These are phyloP conservation scores for Leucoraja erinaceus DNA, from an alignment of 2,113 vertebrate genomes.

Conservation along the genomic window DNA sequence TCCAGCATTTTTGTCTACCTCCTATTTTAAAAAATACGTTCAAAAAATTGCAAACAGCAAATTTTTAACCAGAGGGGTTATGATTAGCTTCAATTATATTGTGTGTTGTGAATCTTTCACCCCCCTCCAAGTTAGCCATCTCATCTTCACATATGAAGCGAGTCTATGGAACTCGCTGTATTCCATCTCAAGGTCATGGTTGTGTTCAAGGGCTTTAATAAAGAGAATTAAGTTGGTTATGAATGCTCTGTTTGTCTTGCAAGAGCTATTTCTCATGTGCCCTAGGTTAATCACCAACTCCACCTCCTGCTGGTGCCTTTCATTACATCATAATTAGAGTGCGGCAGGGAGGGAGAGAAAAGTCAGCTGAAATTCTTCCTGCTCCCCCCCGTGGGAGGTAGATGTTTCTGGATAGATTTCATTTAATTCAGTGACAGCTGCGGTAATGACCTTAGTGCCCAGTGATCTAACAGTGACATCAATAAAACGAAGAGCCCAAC, in stretches of 20 bases:
- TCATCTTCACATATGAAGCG: slow-evolving; percentile 65
- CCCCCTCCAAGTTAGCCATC: background rate
- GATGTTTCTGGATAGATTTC: slow-evolving; percentile 74
- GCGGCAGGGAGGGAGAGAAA: slow-evolving; percentile 60
- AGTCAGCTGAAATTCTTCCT: slow-evolving; percentile 59
- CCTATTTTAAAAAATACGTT: background rate
- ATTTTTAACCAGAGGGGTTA: background rate
- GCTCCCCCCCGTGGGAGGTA: slow-evolving; percentile 57
- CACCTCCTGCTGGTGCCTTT: slow-evolving; percentile 72
- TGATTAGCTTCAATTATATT: background rate
- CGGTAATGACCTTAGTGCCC: slow-evolving; percentile 62
- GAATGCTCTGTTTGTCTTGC: slow-evolving; percentile 72
- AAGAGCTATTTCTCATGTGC: slow-evolving; percentile 75
- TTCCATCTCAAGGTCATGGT: slow-evolving; percentile 73
- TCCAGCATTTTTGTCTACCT: no score
- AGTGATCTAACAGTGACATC: slow-evolving; percentile 59
- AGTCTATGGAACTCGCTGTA: slow-evolving; percentile 71
- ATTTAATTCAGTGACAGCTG: slow-evolving; percentile 71
- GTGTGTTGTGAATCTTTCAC: background rate
- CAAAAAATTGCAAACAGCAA: background rate
- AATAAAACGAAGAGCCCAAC: slow-evolving; percentile 51
- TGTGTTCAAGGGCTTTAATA: slow-evolving; percentile 66
- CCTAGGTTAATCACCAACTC: slow-evolving; percentile 81
- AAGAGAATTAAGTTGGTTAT: slow-evolving; percentile 72
- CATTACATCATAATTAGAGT: slow-evolving; percentile 84